Conservation (phyloP, 92 coral and sea anemone species). For the Galaxea fascicularis region DNA sequence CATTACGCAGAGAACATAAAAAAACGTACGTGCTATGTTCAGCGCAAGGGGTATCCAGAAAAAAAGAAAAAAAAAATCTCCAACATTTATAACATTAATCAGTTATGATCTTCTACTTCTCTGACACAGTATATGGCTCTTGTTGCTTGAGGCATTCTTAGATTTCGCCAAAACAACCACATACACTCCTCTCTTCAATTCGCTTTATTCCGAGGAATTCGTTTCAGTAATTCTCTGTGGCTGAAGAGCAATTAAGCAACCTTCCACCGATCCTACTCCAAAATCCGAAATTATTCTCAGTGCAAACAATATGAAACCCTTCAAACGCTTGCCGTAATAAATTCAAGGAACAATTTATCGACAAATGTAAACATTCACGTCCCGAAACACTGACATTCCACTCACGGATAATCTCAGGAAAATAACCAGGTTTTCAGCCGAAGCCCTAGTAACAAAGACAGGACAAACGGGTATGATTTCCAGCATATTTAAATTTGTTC, state of each 20-base stretch:
- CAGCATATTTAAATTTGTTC: background rate
- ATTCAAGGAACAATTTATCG: conserved; percentile 1
- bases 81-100: too few relatives aligned
- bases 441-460: background rate
- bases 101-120: too few relatives aligned
- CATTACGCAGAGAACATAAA: too few relatives aligned
- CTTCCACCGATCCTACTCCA: background rate
- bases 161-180: too few relatives aligned
- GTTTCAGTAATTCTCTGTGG: background rate
- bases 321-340: background rate
- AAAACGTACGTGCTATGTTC: too few relatives aligned
- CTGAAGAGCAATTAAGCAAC: background rate
- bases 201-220: background rate
- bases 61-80: too few relatives aligned
- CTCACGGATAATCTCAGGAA: background rate
- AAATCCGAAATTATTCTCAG: background rate
- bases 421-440: background rate
- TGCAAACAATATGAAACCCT: background rate
- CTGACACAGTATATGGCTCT: too few relatives aligned
- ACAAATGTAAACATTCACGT: conserved; percentile 13
- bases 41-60: too few relatives aligned
- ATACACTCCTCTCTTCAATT: background rate
- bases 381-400: background rate
- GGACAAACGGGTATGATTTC: background rate
- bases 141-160: too few relatives aligned